Base-by-base conservation (phyloP, 2,797 vertebrate species). In the Hirundo rustica region DNA sequence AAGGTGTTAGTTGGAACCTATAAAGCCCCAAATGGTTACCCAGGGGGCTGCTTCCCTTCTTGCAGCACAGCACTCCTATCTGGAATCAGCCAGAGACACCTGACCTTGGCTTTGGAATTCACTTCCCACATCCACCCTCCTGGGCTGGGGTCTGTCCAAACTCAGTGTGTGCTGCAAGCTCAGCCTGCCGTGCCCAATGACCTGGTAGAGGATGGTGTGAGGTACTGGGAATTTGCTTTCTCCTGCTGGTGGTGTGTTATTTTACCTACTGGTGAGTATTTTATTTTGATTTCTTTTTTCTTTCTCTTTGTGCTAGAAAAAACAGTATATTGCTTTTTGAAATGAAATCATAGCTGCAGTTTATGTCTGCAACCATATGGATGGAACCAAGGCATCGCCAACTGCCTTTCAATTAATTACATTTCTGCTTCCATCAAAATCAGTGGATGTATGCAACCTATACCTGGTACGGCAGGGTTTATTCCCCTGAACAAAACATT, bases 1-100 rank as follows among this genome's bases (percentile, higher is more conserved):
- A 78, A 68, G 67, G 91, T 89, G 95, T 93, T 88, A 57, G 74
- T 55, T 88, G 70, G 89, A 94, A 77, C 17, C 36, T 85, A 72
- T 81, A 96, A 95, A 96, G 65, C 66, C 81, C 62, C 50, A 61
- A 53, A 74, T 62, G 45, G 74, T 85, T 90, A 75, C 77, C 44
- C 74, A 79, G 71, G 94, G 89, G 95, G 60, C 90, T 73, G n/a
- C 61, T 93, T 93, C 44, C 48, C 34, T 58, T 88, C 67, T 50
- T 81, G 78, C 58, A 71, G 62, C 3, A 1, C 68, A 36, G 78
- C 32, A 9, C 32, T 95, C 14, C 16, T 54, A 58, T 71, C 54
- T 78, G 67, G 75, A 86, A 71, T 88, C 83, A 92, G 68, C 65
- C 70, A 76, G 76, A 91, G 65, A 61, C 29, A 11, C 53, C 77